Evolutionary conservation across 2,797 vertebrate species (phyloP), one percentile per base, ranked within the genome.

Genomic region (Myripristis murdjan): DNA sequence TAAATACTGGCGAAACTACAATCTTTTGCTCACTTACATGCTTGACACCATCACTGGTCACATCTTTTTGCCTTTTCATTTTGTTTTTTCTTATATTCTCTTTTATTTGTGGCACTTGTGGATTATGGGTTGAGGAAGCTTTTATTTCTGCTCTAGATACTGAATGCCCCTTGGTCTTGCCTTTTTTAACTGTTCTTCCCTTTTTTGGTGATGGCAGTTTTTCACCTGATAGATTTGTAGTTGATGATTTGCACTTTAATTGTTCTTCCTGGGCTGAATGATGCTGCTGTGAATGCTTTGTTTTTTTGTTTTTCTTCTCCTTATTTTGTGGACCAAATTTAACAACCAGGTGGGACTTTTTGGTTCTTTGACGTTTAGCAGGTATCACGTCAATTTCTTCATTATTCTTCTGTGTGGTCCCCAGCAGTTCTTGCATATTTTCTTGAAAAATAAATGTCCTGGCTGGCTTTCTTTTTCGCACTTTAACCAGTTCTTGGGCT

Each of bases 401-500:
- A 62, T 86, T 82, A 15, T 85, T 84, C 3, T 76, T 79, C 75
- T 78, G 65, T 26, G 85, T 73, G 18, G 87, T 82, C 24, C 86
- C 74, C 0, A 80, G 53, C 12, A 89, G 56, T 64, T 92, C 91
- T 60, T 93, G 87, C 73, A 90, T 88, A 60, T 90, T 84, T 61
- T 87, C 91, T 80, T 92, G 89, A 59, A 90, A 91, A 53, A 91
- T 52, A 78, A 87, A 89, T 0, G 85, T 67, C 54, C 86, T 81
- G 4, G 88, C 79, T 16, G 92, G 75, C 64, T 93, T 93, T 78
- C 93, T 91, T 85, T 93, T 91, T 41, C 91, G 85, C 23, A 91
- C 89, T 84, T 92, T 93, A 4, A 93, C 89, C 44, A 90, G 68
- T 66, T 94, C 91, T 82, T 93, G 93, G 65, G 91, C 92, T 43